These are phyloP conservation scores for Hypsopygia costalis DNA, from an alignment of 2,888 invertebrate species.

Conservation along the genomic window DNA sequence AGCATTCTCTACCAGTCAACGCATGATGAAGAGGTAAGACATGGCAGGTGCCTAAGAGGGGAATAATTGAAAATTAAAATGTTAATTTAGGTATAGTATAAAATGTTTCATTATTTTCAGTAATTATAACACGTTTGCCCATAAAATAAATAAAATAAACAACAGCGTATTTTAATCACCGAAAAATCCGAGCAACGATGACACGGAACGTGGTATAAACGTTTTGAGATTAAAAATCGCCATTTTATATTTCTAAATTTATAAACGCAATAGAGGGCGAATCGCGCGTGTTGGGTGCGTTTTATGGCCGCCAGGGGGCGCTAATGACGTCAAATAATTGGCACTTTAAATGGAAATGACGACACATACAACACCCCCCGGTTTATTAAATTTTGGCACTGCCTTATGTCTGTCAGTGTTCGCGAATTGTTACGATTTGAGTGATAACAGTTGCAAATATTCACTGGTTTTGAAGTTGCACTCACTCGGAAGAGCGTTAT, in stretches of 20 bases:
- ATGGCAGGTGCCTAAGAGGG: too few relatives aligned
- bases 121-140: too few relatives aligned
- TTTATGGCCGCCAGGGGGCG: slow-evolving; percentile 72
- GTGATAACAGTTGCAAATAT: neutral
- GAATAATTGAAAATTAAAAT: too few relatives aligned
- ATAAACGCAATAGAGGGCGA: slow-evolving; percentile 55
- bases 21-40: too few relatives aligned
- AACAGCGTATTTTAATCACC: too few relatives aligned
- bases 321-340: slow-evolving; percentile 80
- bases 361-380: slow-evolving; percentile 60
- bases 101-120: too few relatives aligned
- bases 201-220: slow-evolving; percentile 28
- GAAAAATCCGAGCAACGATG: slow-evolving; percentile 3
- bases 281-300: slow-evolving; percentile 72
- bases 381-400: slow-evolving; percentile 63
- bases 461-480: too few relatives aligned
- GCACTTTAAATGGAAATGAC: slow-evolving; percentile 80
- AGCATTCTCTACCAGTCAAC: too few relatives aligned
- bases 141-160: too few relatives aligned
- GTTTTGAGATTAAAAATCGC: slow-evolving; percentile 60
- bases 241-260: slow-evolving; percentile 70
- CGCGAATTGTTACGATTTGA: neutral
- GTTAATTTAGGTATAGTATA: too few relatives aligned
- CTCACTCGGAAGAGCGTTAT: too few relatives aligned
- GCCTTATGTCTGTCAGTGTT: slow-evolving; percentile 1